Evolutionary conservation across 2,888 invertebrate genomes (phyloP).

Genomic region (Drosophila stalkeri): DNA sequence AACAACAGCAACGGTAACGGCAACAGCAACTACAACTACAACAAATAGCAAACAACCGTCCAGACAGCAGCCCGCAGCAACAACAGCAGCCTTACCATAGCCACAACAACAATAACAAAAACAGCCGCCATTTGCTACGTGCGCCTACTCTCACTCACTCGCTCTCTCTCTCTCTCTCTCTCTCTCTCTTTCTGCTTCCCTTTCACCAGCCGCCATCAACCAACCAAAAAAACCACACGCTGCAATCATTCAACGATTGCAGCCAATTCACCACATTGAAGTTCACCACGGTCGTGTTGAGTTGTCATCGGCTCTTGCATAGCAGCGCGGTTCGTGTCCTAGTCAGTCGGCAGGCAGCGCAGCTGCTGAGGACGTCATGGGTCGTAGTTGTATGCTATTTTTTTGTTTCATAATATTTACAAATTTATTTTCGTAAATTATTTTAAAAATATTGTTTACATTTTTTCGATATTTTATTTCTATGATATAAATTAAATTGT

Average conservation of each 20-base stretch:
- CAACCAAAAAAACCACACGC: constrained; percentile 2
- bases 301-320: constrained; percentile 12
- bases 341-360: constrained; percentile 40
- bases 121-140: constrained; percentile 2
- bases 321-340: neutral
- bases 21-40: constrained; percentile 23
- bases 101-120: constrained; percentile 19
- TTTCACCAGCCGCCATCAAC: neutral
- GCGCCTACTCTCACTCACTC: neutral
- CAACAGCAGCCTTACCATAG: constrained; percentile 7
- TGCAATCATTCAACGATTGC: constrained; percentile 11
- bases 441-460: neutral
- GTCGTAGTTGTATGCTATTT: neutral
- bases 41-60: constrained; percentile 25
- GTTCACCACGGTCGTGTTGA: constrained; percentile 41
- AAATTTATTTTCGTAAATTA: neutral
- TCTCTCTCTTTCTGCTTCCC: neutral
- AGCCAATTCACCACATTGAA: constrained; percentile 40
- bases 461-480: neutral
- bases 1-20: constrained; percentile 24
- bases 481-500: neutral
- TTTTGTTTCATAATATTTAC: neutral
- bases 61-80: constrained; percentile 39
- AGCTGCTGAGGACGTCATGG: constrained; percentile 20
- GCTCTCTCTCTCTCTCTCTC: neutral